Evolutionary conservation across 2,113 vertebrate genomes (phyloP).

Genomic region (Myanophis thanlyinensis): DNA sequence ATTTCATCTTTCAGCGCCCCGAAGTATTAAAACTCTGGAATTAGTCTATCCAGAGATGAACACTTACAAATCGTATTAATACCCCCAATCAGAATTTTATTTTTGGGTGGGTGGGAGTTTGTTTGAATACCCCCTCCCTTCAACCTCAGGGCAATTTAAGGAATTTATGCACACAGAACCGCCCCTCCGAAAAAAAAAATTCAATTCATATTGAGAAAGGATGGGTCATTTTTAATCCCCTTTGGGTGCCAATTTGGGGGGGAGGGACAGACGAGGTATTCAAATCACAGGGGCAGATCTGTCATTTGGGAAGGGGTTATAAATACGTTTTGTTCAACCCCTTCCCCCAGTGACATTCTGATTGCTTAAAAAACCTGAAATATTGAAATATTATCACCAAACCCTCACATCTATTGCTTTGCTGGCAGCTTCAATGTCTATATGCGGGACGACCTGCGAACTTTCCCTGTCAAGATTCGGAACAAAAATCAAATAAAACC

Average conservation of each 20-base stretch:
- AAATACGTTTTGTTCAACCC: background rate
- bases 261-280: background rate
- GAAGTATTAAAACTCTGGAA: background rate
- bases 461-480: background rate
- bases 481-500: background rate
- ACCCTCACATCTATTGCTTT: background rate
- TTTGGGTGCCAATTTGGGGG: background rate
- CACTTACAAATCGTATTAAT: background rate
- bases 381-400: background rate
- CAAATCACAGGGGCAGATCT: background rate
- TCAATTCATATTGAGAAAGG: background rate
- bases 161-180: background rate
- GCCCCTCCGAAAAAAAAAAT: background rate
- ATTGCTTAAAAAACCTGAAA: background rate
- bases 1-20: background rate
- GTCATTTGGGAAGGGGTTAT: background rate
- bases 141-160: background rate
- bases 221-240: background rate
- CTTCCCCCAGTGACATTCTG: background rate
- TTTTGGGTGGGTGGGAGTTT: accelerated
- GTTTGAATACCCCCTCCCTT: background rate
- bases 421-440: background rate
- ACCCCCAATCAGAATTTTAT: background rate
- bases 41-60: background rate
- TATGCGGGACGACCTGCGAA: accelerated